Base-by-base conservation (phyloP, 1,140 invertebrate genomes). In the Nasonia longicornis region DNA sequence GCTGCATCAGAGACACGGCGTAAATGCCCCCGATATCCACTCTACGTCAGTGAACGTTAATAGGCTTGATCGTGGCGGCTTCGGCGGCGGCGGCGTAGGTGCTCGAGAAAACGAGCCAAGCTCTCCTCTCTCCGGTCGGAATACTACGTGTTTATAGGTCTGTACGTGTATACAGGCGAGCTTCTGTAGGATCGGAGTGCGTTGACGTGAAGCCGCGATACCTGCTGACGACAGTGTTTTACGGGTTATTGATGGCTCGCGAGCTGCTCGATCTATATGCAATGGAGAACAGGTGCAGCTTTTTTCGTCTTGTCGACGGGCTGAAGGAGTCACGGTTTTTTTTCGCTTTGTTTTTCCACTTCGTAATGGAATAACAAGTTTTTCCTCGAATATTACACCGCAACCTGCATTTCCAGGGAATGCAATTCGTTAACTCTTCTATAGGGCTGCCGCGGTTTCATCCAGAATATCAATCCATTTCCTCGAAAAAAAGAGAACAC, bases 221-320 rank as follows among this genome's bases (percentile, higher is more conserved):
- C 22, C 78, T 79, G 78, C 16, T n/a, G 22, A 31, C 58, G 78
- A 73, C 78, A 79, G 70, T 66, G 58, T 73, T 79, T 66, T 79
- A 42, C 78, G 12, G 14, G n/a, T 72, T 79, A 79, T 79, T 72
- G 45, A 72, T 79, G 22, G 77, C 20, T 58, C 52, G 52, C 52
- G 52, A n/a, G 52, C 20, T 1, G 16, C 16, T 58, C 16, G 52
- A 7, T 20, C 52, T 48, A 8, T 10, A 16, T 67, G 22, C 14
- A 1, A 12, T 22, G 31, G n/a, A 42, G 38, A 66, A 31, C 58
- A 64, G 31, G 52, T 76, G 20, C 45, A 3, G 20, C 10, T 22
- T 66, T 75, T 58, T 58, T 58, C 6, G 52, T 58, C 52, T 58
- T 58, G 6, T 38, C 29, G n/a, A 38, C 31, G 31, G 31, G 31